These are phyloP conservation scores for Rhinogobio ventralis DNA, from an alignment of 2,797 vertebrate species.

Conservation along the genomic window DNA sequence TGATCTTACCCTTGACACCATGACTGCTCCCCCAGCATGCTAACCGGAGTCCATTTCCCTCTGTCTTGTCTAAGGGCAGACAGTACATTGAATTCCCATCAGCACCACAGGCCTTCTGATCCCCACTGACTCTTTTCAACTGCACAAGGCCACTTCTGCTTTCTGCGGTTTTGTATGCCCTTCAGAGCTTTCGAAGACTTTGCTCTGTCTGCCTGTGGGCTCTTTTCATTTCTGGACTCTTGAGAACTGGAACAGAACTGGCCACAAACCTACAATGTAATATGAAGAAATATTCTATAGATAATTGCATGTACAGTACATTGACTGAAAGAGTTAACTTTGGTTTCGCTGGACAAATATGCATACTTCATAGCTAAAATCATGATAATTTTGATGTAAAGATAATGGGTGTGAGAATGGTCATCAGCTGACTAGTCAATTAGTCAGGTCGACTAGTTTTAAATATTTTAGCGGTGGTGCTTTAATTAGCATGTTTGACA, in stretches of 20 bases:
- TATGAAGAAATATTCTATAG: conserved; percentile 1
- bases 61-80: conserved; percentile 48
- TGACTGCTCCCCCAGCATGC: conserved; percentile 64
- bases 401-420: conserved; percentile 9
- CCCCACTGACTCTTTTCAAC: conserved; percentile 51
- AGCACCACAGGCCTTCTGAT: conserved; percentile 53
- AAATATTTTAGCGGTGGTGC: conserved; percentile 9
- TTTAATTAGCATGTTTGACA: neutral
- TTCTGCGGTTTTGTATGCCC: conserved; percentile 49
- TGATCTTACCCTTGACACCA: conserved; percentile 56
- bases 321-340: conserved; percentile 8
- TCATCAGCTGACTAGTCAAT: conserved; percentile 31
- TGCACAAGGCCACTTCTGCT: conserved; percentile 42
- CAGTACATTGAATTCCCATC: conserved; percentile 54
- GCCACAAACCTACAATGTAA: conserved; percentile 6
- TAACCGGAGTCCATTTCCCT: conserved; percentile 55
- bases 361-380: conserved; percentile 14
- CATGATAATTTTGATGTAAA: conserved; percentile 3
- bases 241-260: conserved; percentile 24
- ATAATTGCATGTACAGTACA: conserved; percentile 34
- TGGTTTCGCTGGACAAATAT: conserved; percentile 8
- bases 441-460: conserved; percentile 6
- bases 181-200: conserved; percentile 47
- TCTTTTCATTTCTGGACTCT: conserved; percentile 34
- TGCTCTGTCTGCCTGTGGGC: conserved; percentile 20